phyloP scores from a whole-genome alignment of 2,888 invertebrate genomes.

The Amiota communis region DNA sequence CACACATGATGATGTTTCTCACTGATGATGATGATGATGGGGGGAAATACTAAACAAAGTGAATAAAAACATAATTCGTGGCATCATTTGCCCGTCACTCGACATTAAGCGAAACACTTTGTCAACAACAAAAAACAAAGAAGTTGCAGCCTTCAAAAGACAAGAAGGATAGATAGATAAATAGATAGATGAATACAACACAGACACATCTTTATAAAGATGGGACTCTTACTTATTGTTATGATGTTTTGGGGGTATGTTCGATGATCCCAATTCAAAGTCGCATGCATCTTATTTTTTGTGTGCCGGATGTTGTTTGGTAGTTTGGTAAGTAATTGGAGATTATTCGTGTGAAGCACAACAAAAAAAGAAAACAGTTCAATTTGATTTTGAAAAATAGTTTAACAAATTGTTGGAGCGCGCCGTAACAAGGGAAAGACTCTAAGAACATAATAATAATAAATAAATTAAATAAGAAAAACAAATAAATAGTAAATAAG shows the following conservation, averaged over 20 bases:
- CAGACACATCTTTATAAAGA: neutral
- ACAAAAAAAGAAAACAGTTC: neutral
- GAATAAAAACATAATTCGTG: slow-evolving; percentile 25
- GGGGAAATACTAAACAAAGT: neutral
- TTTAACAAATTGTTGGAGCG: slow-evolving; percentile 65
- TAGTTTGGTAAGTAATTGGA: slow-evolving; percentile 65
- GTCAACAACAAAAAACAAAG: slow-evolving; percentile 55
- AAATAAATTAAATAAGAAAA: slow-evolving; percentile 2
- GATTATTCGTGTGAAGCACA: slow-evolving; percentile 26
- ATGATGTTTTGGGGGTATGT: neutral
- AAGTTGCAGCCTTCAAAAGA: slow-evolving; percentile 4
- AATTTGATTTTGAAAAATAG: slow-evolving; percentile 51
- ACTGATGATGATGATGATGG: neutral
- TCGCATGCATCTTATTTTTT: neutral
- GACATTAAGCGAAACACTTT: slow-evolving; percentile 69
- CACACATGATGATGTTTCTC: too few relatives aligned
- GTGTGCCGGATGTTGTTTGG: slow-evolving; percentile 61
- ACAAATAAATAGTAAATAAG: slow-evolving; percentile 7
- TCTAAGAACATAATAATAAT: slow-evolving; percentile 57
- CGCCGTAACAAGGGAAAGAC: slow-evolving; percentile 46
- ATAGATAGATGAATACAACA: neutral
- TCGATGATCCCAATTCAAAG: slow-evolving; percentile 5
- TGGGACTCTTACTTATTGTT: too few relatives aligned
- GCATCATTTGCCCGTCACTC: slow-evolving; percentile 56
- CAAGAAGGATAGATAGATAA: neutral